Base-by-base conservation (phyloP, 2,113 vertebrate genomes). In the Malaclemys terrapin region DNA sequence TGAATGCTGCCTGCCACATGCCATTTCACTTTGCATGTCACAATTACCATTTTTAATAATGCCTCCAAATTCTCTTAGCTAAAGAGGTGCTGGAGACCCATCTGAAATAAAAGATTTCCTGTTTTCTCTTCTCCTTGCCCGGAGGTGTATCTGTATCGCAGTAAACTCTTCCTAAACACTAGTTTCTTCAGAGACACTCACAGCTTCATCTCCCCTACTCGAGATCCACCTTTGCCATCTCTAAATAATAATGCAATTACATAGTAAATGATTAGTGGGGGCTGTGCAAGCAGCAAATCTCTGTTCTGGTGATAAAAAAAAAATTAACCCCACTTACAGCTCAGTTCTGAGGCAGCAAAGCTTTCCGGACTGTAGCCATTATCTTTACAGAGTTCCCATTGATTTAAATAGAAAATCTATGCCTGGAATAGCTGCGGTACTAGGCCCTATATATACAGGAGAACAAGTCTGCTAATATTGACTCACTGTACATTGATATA, bases 151-250 rank as follows among this genome's bases (percentile, higher is more conserved):
- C 92, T 81, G 31, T 87, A 87, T 84, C 80, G 81, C 38, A 93
- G 91, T n/a, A 92, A 96, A 56, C 82, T 84, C 80, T 93, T 92
- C 92, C 84, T 91, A 93, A 93, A 84, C 76, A 56, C 10, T 78
- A 14, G 42, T 87, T 91, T 94, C 96, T 94, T 97, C 90, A 95
- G 93, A 96, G 91, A 57, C 62, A 65, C 80, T 93, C 88, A 93
- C 29, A 93, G 84, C 76, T 93, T 92, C 17, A 0, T 76, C 88
- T 96, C 54, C 84, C 88, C 80, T 90, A 91, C 96, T 96, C 56
- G 94, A 86, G 85, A 90, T 93, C 52, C 88, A 75, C 81, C 85
- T 95, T 89, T 95, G 88, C 78, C 96, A 93, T 57, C 1, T 3
- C 85, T 95, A 90, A 97, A 94, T 93, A 94, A 94, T 89, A 31